Base-by-base conservation (phyloP, 2,888 invertebrate species). In the Magallana nippona region DNA sequence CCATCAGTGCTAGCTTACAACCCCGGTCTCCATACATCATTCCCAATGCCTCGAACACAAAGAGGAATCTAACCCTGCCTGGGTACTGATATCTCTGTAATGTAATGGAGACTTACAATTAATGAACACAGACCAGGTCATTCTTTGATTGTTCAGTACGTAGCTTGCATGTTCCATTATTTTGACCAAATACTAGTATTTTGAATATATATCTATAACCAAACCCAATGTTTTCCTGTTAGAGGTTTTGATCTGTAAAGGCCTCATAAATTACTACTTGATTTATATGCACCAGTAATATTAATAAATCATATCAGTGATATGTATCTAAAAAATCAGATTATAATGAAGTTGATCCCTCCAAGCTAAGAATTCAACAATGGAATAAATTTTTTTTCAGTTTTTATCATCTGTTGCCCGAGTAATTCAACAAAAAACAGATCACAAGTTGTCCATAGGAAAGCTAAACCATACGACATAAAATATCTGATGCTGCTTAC, bases 1-100 rank as follows among this genome's bases (percentile, higher is more conserved):
- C 71, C 22, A 71, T 71, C 71, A 71, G 32, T 22, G 71, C 71
- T 71, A 71, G 32, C 71, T 27, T 71, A 32, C 32, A 32, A 71
- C 71, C 71, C 71, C 71, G 3, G 71, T 44, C 71, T 27, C 5
- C 32, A 71, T 71, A 15, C 13, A 71, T 71, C 22, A 71, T 71
- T 27, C 27, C 71, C 1, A 22, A 32, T 22, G 22, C 71, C 15
- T 71, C 71, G 13, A 71, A 71, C 71, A 71, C 44, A 44, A 44
- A 71, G 15, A 71, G 22, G 27, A 71, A 71, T 15, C 22, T 71
- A 17, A 71, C 32, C 10, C 71, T 27, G 71, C 32, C 71, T 71
- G n/a, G n/a, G n/a, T n/a, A 71, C 2, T 11, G 71, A 71, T 71
- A 22, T 15, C 11, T 71, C 13, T 71, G n/a, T 71, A 15, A 11